Evolutionary conservation across 2,797 vertebrate species (phyloP), one percentile per base, ranked within the genome.

Genomic region (Myotis daubentonii): DNA sequence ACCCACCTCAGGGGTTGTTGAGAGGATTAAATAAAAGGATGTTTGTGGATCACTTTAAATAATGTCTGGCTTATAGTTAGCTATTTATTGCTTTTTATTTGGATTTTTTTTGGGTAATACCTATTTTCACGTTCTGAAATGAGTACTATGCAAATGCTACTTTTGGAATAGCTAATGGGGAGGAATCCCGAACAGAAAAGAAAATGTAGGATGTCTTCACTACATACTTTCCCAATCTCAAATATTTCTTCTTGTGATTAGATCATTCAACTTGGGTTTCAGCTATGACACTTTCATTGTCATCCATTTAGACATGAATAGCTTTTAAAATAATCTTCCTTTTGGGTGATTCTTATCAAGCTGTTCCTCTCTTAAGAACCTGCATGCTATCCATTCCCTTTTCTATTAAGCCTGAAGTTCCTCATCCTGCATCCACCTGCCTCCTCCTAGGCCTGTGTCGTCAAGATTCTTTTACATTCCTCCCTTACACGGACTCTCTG

Each of bases 211-310:
- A 16, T 78, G 6, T 89, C 33, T 65, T 83, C 71, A 81, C 68
- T 75, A 10, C 78, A 44, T 51, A 23, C 19, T 16, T 66, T 38
- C 47, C 20, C 10, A 2, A 47, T 81, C 87, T 91, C 13, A 92
- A 87, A 82, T 84, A 80, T 51, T 87, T 78, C 88, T 44, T 53
- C 15, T 82, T 86, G 22, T 81, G 75, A 87, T 92, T 71, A 66
- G 33, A 78, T 89, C 65, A 70, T 84, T 23, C 36, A n/a, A 55
- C 25, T 68, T 84, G 38, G 19, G 33, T 96, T 97, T 94, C 36
- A 17, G 60, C 36, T 93, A 13, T 41, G 76, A 87, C 2, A 47
- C 47, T 85, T 16, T 72, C 30, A 95, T 60, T 82, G 70, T 60
- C 49, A 88, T 47, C 33, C 38, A 13, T 28, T 89, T 92, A 66